Conservation (phyloP, 92 coral and sea anemone species). For the Palythoa heliodiscus region DNA sequence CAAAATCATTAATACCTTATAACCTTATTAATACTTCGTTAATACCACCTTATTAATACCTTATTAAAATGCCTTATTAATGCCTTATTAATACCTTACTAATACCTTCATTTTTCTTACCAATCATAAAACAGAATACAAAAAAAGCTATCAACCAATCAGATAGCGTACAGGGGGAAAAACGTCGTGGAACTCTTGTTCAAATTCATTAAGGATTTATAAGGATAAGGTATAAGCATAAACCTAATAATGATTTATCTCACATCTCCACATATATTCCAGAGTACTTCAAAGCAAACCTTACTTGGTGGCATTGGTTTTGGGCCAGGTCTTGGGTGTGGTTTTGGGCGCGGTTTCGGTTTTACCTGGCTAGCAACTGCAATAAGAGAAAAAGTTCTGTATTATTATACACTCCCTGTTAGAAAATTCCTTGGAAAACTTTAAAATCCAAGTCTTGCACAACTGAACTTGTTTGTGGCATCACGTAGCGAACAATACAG, state of each 20-base stretch:
- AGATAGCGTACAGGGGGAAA: too few species aligned
- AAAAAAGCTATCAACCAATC: too few species aligned
- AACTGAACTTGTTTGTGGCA: too few species aligned
- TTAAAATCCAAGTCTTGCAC: too few species aligned
- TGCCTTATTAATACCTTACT: neutral
- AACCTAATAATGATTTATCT: neutral
- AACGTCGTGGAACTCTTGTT: too few species aligned
- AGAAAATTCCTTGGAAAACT: too few species aligned
- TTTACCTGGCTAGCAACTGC: constrained; percentile 11
- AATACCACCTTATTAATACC: neutral
- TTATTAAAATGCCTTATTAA: too few species aligned
- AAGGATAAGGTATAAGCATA: neutral
- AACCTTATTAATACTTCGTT: neutral
- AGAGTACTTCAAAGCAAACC: neutral
- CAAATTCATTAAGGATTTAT: neutral
- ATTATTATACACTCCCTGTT: neutral
- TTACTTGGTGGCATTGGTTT: constrained; percentile 50
- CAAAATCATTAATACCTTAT: too few species aligned
- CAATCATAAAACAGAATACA: neutral
- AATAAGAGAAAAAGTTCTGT: neutral
- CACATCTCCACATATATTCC: neutral
- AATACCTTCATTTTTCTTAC: neutral
- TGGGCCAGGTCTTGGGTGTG: constrained; percentile 46
- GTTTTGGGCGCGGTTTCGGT: constrained; percentile 33
- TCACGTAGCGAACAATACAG: too few species aligned